These are phyloP conservation scores for Pemphigus obesinymphae DNA, from an alignment of 1,140 invertebrate species.

Conservation along the genomic window DNA sequence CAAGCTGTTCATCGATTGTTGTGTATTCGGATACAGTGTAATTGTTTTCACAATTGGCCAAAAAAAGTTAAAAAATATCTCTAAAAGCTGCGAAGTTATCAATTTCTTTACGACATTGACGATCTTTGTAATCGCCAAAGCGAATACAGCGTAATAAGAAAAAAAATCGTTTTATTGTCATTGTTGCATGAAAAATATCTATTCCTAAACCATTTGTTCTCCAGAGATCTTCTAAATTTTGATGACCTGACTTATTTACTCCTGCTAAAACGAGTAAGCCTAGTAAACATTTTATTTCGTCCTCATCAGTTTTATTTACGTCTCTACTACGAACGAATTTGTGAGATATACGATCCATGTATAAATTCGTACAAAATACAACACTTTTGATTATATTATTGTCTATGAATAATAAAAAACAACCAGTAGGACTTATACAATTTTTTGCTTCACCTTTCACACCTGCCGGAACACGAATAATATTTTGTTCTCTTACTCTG, in stretches of 20 bases:
- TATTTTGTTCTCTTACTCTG: not conserved
- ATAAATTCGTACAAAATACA: not conserved
- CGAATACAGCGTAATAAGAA: too few species aligned
- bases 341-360: not conserved
- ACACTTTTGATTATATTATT: not conserved
- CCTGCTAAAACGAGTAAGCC: too few species aligned
- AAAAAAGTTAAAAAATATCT: too few species aligned
- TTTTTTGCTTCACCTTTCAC: not conserved
- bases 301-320: not conserved
- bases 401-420: not conserved
- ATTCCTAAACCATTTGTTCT: not conserved
- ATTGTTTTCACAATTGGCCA: too few species aligned
- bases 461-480: not conserved
- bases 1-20: too few species aligned
- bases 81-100: too few species aligned
- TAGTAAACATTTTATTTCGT: too few species aligned
- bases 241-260: not conserved
- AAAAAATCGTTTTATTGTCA: too few species aligned
- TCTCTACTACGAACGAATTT: not conserved
- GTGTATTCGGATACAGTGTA: too few species aligned
- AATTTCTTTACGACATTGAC: too few species aligned
- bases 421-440: too few species aligned
- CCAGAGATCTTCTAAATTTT: not conserved
- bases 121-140: too few species aligned
- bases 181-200: not conserved